phyloP scores from a whole-genome alignment of 1,140 invertebrate species.

The Catajapyx aquilonaris region DNA sequence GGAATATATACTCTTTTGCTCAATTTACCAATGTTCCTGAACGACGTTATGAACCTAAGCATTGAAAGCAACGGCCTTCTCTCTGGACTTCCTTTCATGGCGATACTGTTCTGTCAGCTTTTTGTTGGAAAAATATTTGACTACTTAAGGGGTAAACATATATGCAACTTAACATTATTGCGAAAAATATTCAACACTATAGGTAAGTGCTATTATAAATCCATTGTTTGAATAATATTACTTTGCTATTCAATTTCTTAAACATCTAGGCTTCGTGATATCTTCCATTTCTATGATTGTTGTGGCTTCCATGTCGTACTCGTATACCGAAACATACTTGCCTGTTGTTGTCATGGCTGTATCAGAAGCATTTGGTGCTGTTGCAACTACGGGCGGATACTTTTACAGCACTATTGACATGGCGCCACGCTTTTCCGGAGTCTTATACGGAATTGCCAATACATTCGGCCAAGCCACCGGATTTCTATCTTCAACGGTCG shows the following conservation, averaged over 20 bases:
- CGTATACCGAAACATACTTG: too few species aligned
- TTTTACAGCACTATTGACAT: constrained; percentile 15
- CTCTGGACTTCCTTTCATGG: constrained; percentile 31
- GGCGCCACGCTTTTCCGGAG: constrained; percentile 15
- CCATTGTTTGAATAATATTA: too few species aligned
- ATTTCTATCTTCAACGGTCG: constrained; percentile 13
- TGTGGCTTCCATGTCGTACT: too few species aligned
- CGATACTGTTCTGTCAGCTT: constrained; percentile 14
- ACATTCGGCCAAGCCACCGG: constrained; percentile 19
- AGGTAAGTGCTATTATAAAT: constrained; percentile 12
- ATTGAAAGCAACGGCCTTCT: constrained; percentile 32
- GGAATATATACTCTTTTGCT: constrained; percentile 34
- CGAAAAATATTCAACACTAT: constrained; percentile 16
- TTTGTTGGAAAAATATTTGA: constrained; percentile 13
- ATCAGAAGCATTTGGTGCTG: constrained; percentile 10
- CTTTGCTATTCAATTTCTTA: too few species aligned
- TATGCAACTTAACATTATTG: constrained; percentile 10
- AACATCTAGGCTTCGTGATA: too few species aligned
- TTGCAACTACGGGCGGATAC: constrained; percentile 16
- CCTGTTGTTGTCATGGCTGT: too few species aligned
- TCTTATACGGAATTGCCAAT: constrained; percentile 19
- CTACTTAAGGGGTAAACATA: constrained; percentile 9
- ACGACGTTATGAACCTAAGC: constrained; percentile 31
- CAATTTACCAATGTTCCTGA: constrained; percentile 33
- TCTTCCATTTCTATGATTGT: too few species aligned